These are phyloP conservation scores for Hesperophylax magnus DNA, from an alignment of 1,140 invertebrate species.

Conservation along the genomic window DNA sequence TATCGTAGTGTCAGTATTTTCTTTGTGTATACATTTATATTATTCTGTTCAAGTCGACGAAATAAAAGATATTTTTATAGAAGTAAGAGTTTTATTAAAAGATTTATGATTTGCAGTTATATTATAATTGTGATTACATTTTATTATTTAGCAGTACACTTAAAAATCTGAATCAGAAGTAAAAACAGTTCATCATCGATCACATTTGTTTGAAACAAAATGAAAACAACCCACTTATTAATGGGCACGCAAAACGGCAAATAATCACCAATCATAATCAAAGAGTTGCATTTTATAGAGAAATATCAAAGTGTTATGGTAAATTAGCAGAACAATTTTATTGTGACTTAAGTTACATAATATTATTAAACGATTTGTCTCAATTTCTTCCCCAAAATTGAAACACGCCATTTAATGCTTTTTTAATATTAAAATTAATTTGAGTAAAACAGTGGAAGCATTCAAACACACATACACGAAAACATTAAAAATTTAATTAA, in stretches of 20 bases:
- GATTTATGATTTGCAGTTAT: conserved; percentile 53
- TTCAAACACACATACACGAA: conserved; percentile 54
- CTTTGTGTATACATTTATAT: not conserved
- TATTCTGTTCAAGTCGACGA: not conserved
- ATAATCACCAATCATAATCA: not conserved
- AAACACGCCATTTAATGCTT: conserved; percentile 53
- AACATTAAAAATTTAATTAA: conserved; percentile 51
- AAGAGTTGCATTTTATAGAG: conserved; percentile 4
- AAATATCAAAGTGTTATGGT: conserved; percentile 8
- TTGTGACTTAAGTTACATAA: conserved; percentile 28
- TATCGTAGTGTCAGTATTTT: conserved; percentile 8
- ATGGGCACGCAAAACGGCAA: not conserved
- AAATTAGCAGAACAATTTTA: conserved; percentile 12
- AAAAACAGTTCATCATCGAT: conserved; percentile 27
- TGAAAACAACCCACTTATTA: not conserved
- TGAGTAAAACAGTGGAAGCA: conserved; percentile 56
- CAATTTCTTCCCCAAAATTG: conserved; percentile 59
- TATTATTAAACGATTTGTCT: conserved; percentile 49
- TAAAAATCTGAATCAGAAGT: conserved; percentile 15
- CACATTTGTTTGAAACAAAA: conserved; percentile 20
- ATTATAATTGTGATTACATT: conserved; percentile 53
- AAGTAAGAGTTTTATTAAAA: conserved; percentile 59
- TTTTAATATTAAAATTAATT: conserved; percentile 29
- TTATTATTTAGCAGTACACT: conserved; percentile 50
- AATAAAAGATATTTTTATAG: conserved; percentile 56